A percentile compares a stretch with the other conserved stretches of the same genome.
Conservation (phyloP, 2,888 invertebrate species). For the Melanostoma scalare region DNA sequence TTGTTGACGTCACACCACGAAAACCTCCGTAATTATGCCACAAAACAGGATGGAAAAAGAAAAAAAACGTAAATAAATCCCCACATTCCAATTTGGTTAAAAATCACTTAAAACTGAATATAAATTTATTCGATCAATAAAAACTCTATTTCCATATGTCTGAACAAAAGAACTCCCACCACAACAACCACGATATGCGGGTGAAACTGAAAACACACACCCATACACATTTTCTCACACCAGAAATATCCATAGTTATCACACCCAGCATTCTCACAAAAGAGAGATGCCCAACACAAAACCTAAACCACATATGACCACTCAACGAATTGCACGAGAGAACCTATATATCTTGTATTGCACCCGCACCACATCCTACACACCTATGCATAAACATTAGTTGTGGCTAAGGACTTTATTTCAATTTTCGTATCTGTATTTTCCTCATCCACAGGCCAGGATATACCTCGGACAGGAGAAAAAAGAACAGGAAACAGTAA, state of each 20-base stretch:
- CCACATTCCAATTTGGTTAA: constrained; percentile 31
- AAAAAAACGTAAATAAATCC: not conserved
- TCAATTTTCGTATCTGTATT: constrained; percentile 40
- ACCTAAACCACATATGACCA: constrained; percentile 54
- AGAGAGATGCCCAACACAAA: constrained; percentile 30
- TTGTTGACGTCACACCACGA: constrained; percentile 14
- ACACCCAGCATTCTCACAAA: constrained; percentile 7
- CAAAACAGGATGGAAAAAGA: constrained; percentile 17
- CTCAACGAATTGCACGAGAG: constrained; percentile 70
- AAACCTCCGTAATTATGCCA: constrained; percentile 20
- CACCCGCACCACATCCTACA: constrained; percentile 54
- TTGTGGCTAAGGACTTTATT: constrained; percentile 70
- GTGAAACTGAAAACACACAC: constrained; percentile 25
- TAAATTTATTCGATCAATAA: constrained; percentile 55
- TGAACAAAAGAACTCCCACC: constrained; percentile 35
- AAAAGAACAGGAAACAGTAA: constrained; percentile 41
- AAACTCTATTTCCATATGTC: constrained; percentile 50
- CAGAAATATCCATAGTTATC: constrained; percentile 25
- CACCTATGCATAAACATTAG: constrained; percentile 73
- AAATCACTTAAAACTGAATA: constrained; percentile 57
- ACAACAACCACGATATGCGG: constrained; percentile 54
- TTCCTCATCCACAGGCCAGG: not conserved
- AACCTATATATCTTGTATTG: constrained; percentile 52
- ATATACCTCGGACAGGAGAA: constrained; percentile 2
- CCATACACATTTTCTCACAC: not conserved